These are phyloP conservation scores for Stegastes partitus DNA, from an alignment of 2,113 vertebrate genomes.

Conservation along the genomic window DNA sequence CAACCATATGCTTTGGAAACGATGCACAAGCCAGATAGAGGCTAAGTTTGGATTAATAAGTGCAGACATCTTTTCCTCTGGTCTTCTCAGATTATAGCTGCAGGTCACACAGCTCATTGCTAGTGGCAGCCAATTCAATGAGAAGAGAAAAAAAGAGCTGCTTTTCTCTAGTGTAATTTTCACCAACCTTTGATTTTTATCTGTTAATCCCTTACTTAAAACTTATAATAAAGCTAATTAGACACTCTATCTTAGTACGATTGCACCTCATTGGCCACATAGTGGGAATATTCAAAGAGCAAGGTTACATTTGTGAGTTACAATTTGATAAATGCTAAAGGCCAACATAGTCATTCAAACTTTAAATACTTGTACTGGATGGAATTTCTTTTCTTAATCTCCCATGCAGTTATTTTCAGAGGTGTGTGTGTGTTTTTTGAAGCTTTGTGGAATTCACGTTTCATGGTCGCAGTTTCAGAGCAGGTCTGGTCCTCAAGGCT, in stretches of 20 bases:
- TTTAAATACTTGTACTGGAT: constrained; percentile 58
- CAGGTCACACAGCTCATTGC: constrained; percentile 48
- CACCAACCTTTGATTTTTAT: constrained; percentile 67
- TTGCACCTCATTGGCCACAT: constrained; percentile 72
- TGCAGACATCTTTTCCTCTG: constrained; percentile 9
- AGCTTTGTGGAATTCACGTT: constrained; percentile 53
- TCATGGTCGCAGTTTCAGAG: constrained; percentile 57
- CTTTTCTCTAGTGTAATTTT: constrained; percentile 72
- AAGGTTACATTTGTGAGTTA: constrained; percentile 73
- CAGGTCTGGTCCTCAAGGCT: constrained; percentile 73
- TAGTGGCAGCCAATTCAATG: constrained; percentile 46
- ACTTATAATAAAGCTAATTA: constrained; percentile 83
- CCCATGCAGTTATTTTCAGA: constrained; percentile 56
- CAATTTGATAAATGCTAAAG: constrained; percentile 69
- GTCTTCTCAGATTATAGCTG: constrained; percentile 25
- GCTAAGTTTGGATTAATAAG: constrained; percentile 27
- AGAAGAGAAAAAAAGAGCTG: constrained; percentile 27
- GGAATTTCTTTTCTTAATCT: constrained; percentile 45
- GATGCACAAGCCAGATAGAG: constrained; percentile 11
- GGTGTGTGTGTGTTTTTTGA: constrained; percentile 25
- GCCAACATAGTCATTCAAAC: constrained; percentile 63
- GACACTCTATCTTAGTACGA: constrained; percentile 66
- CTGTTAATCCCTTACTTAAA: constrained; percentile 81
- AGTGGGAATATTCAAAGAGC: constrained; percentile 69
- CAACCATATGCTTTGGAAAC: constrained; percentile 36